A percentile compares a stretch with the other conserved stretches of the same genome.
These are phyloP conservation scores for Amiota communis DNA, from an alignment of 2,888 invertebrate species.

Conservation along the genomic window DNA sequence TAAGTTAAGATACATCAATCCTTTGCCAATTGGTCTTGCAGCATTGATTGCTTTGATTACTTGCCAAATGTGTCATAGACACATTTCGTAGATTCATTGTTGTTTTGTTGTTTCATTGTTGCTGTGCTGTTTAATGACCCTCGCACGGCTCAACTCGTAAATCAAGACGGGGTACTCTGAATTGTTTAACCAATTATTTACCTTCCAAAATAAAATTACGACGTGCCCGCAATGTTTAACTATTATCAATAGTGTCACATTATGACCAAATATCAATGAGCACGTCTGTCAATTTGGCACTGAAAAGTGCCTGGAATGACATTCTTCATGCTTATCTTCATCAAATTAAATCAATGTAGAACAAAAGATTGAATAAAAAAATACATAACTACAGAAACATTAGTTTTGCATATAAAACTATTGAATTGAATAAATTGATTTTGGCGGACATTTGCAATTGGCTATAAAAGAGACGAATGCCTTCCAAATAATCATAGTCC, in stretches of 20 bases:
- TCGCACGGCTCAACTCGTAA: not conserved
- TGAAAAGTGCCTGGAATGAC: slow-evolving; percentile 36
- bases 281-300: slow-evolving; percentile 48
- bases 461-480: slow-evolving; percentile 61
- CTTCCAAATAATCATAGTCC: slow-evolving; percentile 50
- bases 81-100: slow-evolving; percentile 1
- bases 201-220: slow-evolving; percentile 31
- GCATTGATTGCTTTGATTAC: slow-evolving; percentile 11
- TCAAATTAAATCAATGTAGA: slow-evolving; percentile 20
- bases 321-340: not conserved
- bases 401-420: slow-evolving; percentile 6
- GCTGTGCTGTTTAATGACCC: slow-evolving; percentile 11
- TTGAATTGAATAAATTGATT: not conserved
- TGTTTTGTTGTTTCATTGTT: slow-evolving; percentile 18
- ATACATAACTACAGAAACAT: not conserved
- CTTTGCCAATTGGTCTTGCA: not conserved
- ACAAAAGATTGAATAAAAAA: slow-evolving; percentile 12
- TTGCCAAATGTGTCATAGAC: slow-evolving; percentile 27
- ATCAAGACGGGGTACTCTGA: slow-evolving; percentile 1
- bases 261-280: slow-evolving; percentile 6
- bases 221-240: slow-evolving; percentile 54
- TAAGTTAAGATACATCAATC: not conserved
- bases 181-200: not conserved
- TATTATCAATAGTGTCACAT: slow-evolving; percentile 28
- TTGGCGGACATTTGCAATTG: slow-evolving; percentile 48